phyloP scores from a whole-genome alignment of 2,888 invertebrate genomes.

The Campoletis raptor region DNA sequence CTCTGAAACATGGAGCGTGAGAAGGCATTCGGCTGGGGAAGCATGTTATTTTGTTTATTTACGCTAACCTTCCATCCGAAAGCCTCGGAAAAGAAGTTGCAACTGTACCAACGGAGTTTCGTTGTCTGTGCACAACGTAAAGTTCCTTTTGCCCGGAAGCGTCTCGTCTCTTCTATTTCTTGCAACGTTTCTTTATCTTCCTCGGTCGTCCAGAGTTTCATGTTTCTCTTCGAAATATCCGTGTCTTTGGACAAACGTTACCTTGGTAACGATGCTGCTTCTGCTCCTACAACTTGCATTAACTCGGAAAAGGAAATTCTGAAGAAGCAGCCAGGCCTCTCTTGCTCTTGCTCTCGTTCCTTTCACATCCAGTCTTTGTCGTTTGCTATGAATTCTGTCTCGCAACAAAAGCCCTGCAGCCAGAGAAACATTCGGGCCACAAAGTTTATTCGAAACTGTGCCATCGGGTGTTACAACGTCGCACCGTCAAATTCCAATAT shows the following conservation, averaged over 20 bases:
- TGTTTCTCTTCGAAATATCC: slow-evolving; percentile 63
- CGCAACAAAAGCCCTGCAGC: slow-evolving; percentile 45
- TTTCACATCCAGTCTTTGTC: slow-evolving; percentile 36
- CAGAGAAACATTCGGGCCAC: slow-evolving; percentile 39
- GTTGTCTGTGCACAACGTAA: slow-evolving; percentile 15
- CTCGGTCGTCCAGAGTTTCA: slow-evolving; percentile 26
- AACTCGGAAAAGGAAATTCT: slow-evolving; percentile 65
- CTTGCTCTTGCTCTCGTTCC: slow-evolving; percentile 7
- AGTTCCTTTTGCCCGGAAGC: slow-evolving; percentile 60
- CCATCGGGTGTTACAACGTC: slow-evolving; percentile 66
- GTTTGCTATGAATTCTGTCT: slow-evolving; percentile 43
- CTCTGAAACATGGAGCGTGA: slow-evolving; percentile 49
- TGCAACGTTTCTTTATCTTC: slow-evolving; percentile 46
- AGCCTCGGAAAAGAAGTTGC: slow-evolving; percentile 46
- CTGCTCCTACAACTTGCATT: slow-evolving; percentile 54
- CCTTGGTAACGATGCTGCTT: slow-evolving; percentile 30
- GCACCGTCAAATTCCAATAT: slow-evolving; percentile 59
- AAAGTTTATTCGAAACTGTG: slow-evolving; percentile 71
- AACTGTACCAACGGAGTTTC: slow-evolving; percentile 20
- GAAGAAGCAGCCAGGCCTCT: slow-evolving; percentile 53
- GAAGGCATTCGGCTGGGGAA: slow-evolving; percentile 31
- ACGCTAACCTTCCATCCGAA: slow-evolving; percentile 73
- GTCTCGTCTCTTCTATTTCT: slow-evolving; percentile 51
- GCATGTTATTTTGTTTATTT: slow-evolving; percentile 77
- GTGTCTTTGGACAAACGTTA: slow-evolving; percentile 55